Evolutionary conservation across 2,797 vertebrate genomes (phyloP).

Genomic region (Danionella dracula): DNA sequence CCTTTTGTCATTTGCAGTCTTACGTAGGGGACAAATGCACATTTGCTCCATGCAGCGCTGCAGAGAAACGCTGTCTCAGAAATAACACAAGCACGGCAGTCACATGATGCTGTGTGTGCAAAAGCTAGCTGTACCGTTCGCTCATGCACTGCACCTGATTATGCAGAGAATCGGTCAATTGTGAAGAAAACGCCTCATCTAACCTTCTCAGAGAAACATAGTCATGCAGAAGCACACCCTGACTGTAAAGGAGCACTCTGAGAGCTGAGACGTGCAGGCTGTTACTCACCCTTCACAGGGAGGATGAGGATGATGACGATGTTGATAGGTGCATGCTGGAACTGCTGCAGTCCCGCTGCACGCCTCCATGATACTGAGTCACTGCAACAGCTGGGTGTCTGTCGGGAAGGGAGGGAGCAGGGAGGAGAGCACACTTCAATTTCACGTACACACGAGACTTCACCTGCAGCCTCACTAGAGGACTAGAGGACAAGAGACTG

Average conservation of each 20-base stretch:
- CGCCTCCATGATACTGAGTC: constrained; percentile 73
- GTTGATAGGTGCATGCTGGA: constrained; percentile 42
- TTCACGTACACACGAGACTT: not conserved
- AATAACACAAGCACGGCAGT: constrained; percentile 1
- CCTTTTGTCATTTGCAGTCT: not conserved
- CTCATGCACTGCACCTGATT: constrained; percentile 17
- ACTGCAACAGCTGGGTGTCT: constrained; percentile 67
- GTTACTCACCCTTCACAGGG: constrained; percentile 70
- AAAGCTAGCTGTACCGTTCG: not conserved
- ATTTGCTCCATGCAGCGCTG: constrained; percentile 4
- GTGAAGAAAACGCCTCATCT: constrained; percentile 2
- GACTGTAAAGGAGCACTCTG: not conserved
- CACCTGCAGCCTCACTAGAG: constrained; percentile 21
- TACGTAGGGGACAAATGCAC: constrained; percentile 6
- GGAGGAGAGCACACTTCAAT: constrained; percentile 30
- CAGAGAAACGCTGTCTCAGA: not conserved
- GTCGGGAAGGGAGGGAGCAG: constrained; percentile 33
- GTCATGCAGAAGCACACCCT: constrained; percentile 19
- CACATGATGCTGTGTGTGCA: constrained; percentile 21
- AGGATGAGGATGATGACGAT: constrained; percentile 50
- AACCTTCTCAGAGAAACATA: constrained; percentile 24
- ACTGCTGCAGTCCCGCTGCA: constrained; percentile 71
- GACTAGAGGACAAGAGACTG: constrained; percentile 27
- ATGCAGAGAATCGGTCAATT: constrained; percentile 2
- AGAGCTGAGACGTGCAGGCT: constrained; percentile 12